Conservation (phyloP, 2,888 invertebrate species). For the Sphecodes monilicornis region DNA sequence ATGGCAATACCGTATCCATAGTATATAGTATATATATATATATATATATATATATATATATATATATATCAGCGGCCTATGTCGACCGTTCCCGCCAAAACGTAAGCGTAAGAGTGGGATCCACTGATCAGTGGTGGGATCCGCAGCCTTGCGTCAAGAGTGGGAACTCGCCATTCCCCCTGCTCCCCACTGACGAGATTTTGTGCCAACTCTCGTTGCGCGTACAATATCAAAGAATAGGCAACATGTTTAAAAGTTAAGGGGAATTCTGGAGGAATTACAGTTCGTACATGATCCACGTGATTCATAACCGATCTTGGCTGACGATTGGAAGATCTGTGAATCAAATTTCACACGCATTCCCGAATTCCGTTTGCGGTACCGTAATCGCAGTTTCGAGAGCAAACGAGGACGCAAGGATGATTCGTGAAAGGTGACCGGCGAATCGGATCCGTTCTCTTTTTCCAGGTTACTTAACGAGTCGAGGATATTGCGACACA, state of each 20-base stretch:
- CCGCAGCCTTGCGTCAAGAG: no score
- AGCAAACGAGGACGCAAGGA: conserved; percentile 44
- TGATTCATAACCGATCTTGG: neutral
- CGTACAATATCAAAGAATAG: no score
- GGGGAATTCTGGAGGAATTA: neutral
- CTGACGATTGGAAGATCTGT: neutral
- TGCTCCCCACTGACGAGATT: no score
- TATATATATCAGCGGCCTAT: no score
- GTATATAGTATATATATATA: no score
- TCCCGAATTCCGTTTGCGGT: conserved; percentile 37
- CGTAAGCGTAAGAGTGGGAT: no score
- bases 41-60: no score
- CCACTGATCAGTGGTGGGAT: no score
- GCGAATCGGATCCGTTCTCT: conserved; percentile 56
- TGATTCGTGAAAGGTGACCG: conserved; percentile 67
- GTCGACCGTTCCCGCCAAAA: no score
- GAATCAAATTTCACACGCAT: conserved; percentile 39
- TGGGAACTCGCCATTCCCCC: no score
- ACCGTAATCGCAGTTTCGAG: conserved; percentile 48
- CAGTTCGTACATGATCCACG: neutral
- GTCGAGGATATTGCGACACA: conserved; percentile 58
- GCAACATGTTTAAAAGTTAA: neutral
- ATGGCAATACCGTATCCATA: no score
- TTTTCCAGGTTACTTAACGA: conserved; percentile 66
- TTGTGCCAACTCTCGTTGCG: no score